A percentile compares a stretch with the other conserved stretches of the same genome.
Conservation (phyloP, 2,888 invertebrate genomes). For the Sesia apiformis region DNA sequence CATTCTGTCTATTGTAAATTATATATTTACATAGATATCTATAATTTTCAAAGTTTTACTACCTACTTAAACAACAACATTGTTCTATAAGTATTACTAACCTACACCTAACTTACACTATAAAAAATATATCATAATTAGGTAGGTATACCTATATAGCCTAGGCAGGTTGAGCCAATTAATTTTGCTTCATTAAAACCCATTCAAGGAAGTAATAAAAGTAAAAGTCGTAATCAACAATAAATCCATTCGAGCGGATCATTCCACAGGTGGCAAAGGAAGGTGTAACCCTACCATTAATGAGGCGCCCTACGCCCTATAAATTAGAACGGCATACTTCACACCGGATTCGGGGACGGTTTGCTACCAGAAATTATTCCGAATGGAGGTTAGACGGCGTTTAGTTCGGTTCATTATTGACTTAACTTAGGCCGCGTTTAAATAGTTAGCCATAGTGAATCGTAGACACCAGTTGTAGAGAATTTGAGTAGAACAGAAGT, state of each 20-base stretch:
- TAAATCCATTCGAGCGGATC: constrained; percentile 41
- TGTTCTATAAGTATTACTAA: no score
- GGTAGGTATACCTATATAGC: no score
- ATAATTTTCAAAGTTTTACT: no score
- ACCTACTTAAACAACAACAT: no score
- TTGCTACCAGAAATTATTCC: background rate
- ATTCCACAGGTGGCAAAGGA: constrained; percentile 55
- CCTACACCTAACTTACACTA: no score
- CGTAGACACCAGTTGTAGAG: no score
- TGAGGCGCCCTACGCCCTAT: constrained; percentile 51
- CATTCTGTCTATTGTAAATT: no score
- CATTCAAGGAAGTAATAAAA: constrained; percentile 10
- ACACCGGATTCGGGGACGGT: constrained; percentile 26
- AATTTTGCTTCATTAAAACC: background rate
- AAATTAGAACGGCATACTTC: constrained; percentile 48
- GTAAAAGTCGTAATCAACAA: constrained; percentile 26
- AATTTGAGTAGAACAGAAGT: no score
- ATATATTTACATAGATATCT: no score
- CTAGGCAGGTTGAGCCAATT: no score
- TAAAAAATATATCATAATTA: no score
- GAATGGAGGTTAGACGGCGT: background rate
- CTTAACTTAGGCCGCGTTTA: background rate
- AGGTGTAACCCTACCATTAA: constrained; percentile 42
- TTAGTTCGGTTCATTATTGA: background rate
- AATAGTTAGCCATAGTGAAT: no score